Evolutionary conservation across 2,797 vertebrate genomes (phyloP).

Genomic region (Gallinago solitaria): DNA sequence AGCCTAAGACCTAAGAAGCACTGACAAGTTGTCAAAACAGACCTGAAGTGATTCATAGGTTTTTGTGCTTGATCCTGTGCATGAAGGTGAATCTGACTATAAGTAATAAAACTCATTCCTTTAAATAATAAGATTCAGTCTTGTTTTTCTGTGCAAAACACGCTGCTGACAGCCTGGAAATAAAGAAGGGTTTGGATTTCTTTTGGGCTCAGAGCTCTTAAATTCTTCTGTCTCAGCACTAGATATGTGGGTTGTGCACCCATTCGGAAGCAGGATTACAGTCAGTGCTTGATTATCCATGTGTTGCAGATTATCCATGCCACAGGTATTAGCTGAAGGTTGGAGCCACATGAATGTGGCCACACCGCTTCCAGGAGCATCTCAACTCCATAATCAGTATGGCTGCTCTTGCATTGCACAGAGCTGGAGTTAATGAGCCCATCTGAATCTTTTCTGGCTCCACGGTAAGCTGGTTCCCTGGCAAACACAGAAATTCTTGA

Average conservation of each 20-base stretch:
- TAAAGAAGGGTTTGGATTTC: not conserved
- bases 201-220: not conserved
- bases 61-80: not conserved
- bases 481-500: not conserved
- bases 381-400: not conserved
- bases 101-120: not conserved
- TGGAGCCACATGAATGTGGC: not conserved
- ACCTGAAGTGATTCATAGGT: not conserved
- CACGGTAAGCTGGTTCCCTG: not conserved
- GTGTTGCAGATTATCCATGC: constrained; percentile 14
- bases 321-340: not conserved
- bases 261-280: not conserved
- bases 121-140: not conserved
- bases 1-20: not conserved
- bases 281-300: not conserved
- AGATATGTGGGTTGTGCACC: not conserved
- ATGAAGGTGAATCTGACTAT: not conserved
- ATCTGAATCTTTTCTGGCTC: not conserved
- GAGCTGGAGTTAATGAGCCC: not conserved
- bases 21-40: not conserved
- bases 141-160: constrained; percentile 11
- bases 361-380: constrained; percentile 23
- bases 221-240: not conserved
- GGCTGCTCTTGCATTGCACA: not conserved
- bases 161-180: not conserved